Evolutionary conservation across 2,113 vertebrate species (phyloP), one percentile per base, ranked within the genome.

Genomic region (Pluvialis apricaria): DNA sequence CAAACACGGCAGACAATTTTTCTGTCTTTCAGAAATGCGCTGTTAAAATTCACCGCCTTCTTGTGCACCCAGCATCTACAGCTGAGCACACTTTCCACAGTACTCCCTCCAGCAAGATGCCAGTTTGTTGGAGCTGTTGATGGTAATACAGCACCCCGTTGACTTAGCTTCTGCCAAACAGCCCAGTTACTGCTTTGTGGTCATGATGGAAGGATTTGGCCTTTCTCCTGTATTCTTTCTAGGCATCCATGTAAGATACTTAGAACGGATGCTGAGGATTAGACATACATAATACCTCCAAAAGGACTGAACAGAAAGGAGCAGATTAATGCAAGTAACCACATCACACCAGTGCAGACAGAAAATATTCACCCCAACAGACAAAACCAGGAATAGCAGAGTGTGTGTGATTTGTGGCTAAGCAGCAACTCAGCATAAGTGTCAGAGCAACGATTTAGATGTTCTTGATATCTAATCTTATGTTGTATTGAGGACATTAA

Each of bases 381-480:
- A 28, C 60, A 93, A 62, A 77, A 28, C 10, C 51, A 77, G 45
- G 54, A 70, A 80, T 10, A 90, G 25, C 29, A 80, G 71, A 28
- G 28, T 11, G 20, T 45, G 25, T 73, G 58, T 77, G 58, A 90
- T 76, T 87, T 96, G 64, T 80, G 79, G 45, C 45, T 38, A 26
- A 85, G 54, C 78, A 95, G 79, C 38, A 79, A 73, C 54, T 49
- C 87, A 80, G 54, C 29, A 14, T 44, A 90, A 95, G 40, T 80
- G 60, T 93, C 68, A 90, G 45, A 54, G 28, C 42, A 55, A 72
- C 5, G 3, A 79, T 87, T 90, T 86, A 92, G 45, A 47, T 54
- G 75, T 68, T 97, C 85, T 60, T 88, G 88, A 73, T 94, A 55
- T 38, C 75, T 71, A 86, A 83, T 78, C 79, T 88, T 80, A 7